These are phyloP conservation scores for Dendrocincla fuliginosa DNA, from an alignment of 2,797 vertebrate species.

Conservation along the genomic window DNA sequence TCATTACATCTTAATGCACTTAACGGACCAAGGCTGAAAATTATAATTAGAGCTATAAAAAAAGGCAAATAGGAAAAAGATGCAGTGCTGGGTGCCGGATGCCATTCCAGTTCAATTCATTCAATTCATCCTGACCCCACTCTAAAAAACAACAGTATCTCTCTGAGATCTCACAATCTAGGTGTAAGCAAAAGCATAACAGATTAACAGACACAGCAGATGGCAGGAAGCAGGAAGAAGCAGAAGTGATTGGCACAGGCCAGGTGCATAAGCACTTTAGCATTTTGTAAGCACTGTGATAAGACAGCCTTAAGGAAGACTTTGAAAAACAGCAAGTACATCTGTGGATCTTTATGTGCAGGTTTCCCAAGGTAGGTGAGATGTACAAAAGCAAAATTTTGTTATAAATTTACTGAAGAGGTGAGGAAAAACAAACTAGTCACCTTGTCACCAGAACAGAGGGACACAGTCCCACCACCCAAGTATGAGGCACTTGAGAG, in stretches of 20 bases:
- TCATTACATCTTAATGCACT: neutral
- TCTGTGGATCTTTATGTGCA: neutral
- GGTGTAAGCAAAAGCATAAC: neutral
- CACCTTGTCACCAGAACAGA: neutral
- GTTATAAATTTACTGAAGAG: neutral
- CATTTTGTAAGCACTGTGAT: neutral
- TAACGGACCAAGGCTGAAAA: neutral
- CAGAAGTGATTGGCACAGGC: neutral
- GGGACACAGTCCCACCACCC: neutral
- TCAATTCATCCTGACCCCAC: neutral
- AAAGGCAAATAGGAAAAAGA: neutral
- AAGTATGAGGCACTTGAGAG: neutral
- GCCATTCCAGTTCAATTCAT: neutral
- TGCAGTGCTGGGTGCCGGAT: neutral
- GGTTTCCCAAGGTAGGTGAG: neutral
- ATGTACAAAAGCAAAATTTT: neutral
- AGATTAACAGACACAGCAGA: slow-evolving; percentile 14
- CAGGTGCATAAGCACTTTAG: neutral
- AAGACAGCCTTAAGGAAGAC: neutral
- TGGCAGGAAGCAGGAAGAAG: slow-evolving; percentile 15
- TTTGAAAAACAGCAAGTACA: neutral
- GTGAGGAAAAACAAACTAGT: neutral
- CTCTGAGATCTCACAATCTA: neutral
- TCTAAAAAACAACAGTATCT: neutral
- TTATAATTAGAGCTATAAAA: neutral